phyloP scores from a whole-genome alignment of 2,888 invertebrate genomes.

The Vesta saturnalis region DNA sequence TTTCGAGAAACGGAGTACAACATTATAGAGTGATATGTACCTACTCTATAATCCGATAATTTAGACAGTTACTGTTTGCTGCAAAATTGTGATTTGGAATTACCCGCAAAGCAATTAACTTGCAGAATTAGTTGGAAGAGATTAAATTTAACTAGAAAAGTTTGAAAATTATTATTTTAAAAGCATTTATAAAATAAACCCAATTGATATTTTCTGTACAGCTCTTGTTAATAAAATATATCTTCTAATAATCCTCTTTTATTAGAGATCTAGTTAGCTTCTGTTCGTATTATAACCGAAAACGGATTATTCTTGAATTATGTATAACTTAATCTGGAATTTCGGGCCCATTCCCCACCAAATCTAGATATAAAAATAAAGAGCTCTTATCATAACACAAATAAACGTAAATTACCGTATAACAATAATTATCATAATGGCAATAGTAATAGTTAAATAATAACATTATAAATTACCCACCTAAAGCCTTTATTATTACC shows the following conservation, averaged over 20 bases:
- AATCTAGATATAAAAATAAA: too few relatives aligned
- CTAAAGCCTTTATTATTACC: slow-evolving; percentile 26
- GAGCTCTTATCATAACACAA: too few relatives aligned
- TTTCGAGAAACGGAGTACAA: not conserved
- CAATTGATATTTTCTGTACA: too few relatives aligned
- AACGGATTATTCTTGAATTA: slow-evolving; percentile 13
- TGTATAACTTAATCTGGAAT: slow-evolving; percentile 20
- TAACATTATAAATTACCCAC: slow-evolving; percentile 25
- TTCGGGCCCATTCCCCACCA: too few relatives aligned
- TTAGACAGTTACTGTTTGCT: slow-evolving; percentile 21
- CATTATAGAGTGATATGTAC: slow-evolving; percentile 19
- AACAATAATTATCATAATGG: too few relatives aligned
- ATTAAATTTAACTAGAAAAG: slow-evolving; percentile 13
- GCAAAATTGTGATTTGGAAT: slow-evolving; percentile 26
- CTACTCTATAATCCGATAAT: slow-evolving; percentile 21
- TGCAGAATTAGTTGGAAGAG: slow-evolving; percentile 6
- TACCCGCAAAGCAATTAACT: slow-evolving; percentile 20
- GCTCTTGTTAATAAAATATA: not conserved
- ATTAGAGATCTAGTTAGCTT: slow-evolving; percentile 2
- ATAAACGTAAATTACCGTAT: too few relatives aligned
- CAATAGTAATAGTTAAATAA: slow-evolving; percentile 26
- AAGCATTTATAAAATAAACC: too few relatives aligned
- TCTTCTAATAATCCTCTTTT: slow-evolving; percentile 9
- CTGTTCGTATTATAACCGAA: not conserved
- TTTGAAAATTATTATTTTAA: slow-evolving; percentile 2